Evolutionary conservation across 2,797 vertebrate genomes (phyloP), one percentile per base, ranked within the genome.

Genomic region (Sphenopsis melanotis): DNA sequence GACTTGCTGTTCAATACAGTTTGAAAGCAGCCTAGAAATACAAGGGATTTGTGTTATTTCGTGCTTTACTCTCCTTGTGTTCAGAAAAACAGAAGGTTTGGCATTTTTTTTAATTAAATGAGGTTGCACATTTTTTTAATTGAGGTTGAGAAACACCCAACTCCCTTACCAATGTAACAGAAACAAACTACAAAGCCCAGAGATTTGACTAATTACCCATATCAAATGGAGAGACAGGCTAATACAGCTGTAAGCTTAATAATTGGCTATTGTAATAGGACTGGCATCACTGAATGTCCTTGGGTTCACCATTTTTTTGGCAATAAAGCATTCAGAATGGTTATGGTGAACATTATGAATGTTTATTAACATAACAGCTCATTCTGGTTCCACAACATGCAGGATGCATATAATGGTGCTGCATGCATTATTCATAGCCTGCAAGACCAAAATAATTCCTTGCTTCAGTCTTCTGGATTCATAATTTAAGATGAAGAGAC

Each of bases 381-480:
- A 30, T 75, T 93, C 71, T 86, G 37, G 26, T 77, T 96, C 75
- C 69, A 65, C 66, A 75, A 85, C 24, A 5, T 26, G 82, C 52
- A 9, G 55, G 85, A 71, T 49, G 42, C 3, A 15, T 53, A 34
- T 65, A 90, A 89, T 19, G 24, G 49, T 68, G 46, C 77, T 71
- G 4, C 60, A 93, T 95, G 65, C 59, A 96, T 97, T 96, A 97
- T 97, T 96, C 94, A 95, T 93, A 8, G 10, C 15, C 39, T 20
- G 71, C 34, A 80, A 79, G 71, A 83, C 64, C 37, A 74, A 89
- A 93, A 80, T 41, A 85, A 77, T 91, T 93, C 74, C 79, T 93
- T 3, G 1, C 44, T 84, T 93, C 90, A 53, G 42, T 68, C 77
- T 83, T 74, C 75, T 2, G 5, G 85, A 93, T 85, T 77, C 85